Evolutionary conservation across 2,888 invertebrate genomes (phyloP).

Genomic region (Darwinula stevensoni): DNA sequence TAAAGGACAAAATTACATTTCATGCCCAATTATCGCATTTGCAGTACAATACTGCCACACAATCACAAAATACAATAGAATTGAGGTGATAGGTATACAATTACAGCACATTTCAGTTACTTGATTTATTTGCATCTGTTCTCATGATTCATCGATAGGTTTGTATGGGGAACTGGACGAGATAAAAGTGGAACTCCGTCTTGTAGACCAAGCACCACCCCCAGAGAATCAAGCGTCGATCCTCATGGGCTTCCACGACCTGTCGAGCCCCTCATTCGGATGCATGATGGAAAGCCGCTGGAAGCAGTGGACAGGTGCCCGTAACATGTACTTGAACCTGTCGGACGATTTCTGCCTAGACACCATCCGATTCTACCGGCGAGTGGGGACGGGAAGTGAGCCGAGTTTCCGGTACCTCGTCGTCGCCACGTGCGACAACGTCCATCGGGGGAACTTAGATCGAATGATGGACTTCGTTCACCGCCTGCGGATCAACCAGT

Average conservation of each 20-base stretch:
- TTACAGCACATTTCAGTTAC: too few species aligned
- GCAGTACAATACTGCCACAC: too few species aligned
- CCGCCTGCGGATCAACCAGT: not conserved
- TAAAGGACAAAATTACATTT: too few species aligned
- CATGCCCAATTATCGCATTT: too few species aligned
- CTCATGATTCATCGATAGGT: too few species aligned
- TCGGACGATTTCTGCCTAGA: not conserved
- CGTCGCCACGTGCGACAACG: not conserved
- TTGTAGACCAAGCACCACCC: not conserved
- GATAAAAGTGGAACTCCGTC: not conserved
- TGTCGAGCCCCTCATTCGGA: not conserved
- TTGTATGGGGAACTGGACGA: not conserved
- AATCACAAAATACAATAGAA: too few species aligned
- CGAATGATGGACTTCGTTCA: slow-evolving; percentile 1
- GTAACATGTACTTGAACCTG: not conserved
- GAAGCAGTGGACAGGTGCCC: slow-evolving; percentile 1
- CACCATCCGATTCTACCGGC: not conserved
- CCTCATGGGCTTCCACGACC: not conserved
- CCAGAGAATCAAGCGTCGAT: not conserved
- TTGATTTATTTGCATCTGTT: too few species aligned
- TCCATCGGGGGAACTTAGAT: not conserved
- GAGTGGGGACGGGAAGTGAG: not conserved
- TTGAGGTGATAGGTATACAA: too few species aligned
- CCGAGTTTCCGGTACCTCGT: not conserved
- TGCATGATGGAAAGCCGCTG: not conserved